Conservation (phyloP, 2,797 vertebrate genomes). For the Sebastes goodei region DNA sequence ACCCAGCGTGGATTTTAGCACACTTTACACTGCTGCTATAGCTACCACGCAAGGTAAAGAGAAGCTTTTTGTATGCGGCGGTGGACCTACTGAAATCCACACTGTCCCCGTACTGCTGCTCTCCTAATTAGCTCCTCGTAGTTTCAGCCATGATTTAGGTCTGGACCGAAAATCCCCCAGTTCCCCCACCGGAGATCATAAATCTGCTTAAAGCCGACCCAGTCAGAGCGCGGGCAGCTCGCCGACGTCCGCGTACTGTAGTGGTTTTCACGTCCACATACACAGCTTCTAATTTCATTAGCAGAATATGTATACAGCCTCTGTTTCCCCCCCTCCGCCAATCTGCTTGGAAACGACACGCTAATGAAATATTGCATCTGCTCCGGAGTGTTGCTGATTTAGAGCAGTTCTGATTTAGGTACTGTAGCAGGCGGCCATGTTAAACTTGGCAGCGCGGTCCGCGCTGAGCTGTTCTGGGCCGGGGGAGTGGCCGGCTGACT, state of each 20-base stretch:
- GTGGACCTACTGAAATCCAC: conserved; percentile 51
- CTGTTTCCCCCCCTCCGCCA: conserved; percentile 9
- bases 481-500: conserved; percentile 60
- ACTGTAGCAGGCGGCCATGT: conserved; percentile 53
- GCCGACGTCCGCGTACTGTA: conserved; percentile 33
- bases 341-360: conserved; percentile 44
- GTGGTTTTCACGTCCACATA: conserved; percentile 41
- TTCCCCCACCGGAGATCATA: conserved; percentile 65
- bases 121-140: conserved; percentile 72
- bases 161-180: conserved; percentile 42
- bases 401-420: conserved; percentile 57
- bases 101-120: conserved; percentile 42
- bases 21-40: conserved; percentile 28
- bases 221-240: conserved; percentile 37
- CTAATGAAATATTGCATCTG: conserved; percentile 61
- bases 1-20: conserved; percentile 31
- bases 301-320: conserved; percentile 53
- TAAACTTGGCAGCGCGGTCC: conserved; percentile 40
- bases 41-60: conserved; percentile 25
- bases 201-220: conserved; percentile 69
- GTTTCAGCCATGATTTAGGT: conserved; percentile 74
- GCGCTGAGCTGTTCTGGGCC: conserved; percentile 33
- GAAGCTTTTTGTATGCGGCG: conserved; percentile 23
- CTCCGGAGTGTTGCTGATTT: conserved; percentile 54
- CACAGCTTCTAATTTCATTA: conserved; percentile 79